Percentiles rank a stretch among this genome's conserved stretches.
Conservation (phyloP, 2,888 invertebrate genomes). For the Clivina fossor region DNA sequence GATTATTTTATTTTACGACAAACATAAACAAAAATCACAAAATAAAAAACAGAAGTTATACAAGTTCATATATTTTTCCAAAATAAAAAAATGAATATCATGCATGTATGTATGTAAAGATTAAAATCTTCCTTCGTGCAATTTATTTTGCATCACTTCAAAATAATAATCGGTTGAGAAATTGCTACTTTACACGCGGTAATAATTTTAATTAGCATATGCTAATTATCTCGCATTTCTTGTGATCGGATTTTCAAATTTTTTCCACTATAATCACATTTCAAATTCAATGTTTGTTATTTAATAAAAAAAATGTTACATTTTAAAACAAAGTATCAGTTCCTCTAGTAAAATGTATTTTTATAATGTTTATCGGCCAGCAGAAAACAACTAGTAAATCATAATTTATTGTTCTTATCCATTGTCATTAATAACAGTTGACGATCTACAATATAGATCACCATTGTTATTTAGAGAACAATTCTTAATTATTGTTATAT, state of each 20-base stretch:
- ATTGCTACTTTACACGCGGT: slow-evolving; percentile 21
- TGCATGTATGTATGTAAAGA: slow-evolving; percentile 6
- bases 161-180: slow-evolving; percentile 17
- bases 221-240: slow-evolving; percentile 30
- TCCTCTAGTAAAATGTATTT: slow-evolving; percentile 12
- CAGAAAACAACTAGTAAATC: slow-evolving; percentile 8
- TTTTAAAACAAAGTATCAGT: slow-evolving; percentile 15
- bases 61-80: slow-evolving; percentile 10
- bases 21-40: too few species aligned
- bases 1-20: too few species aligned
- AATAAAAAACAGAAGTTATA: too few species aligned
- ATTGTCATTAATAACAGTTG: not conserved
- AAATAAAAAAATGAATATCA: slow-evolving; percentile 8
- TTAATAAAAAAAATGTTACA: too few species aligned
- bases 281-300: too few species aligned
- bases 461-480: slow-evolving; percentile 20
- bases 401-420: slow-evolving; percentile 12
- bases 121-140: slow-evolving; percentile 24
- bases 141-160: slow-evolving; percentile 21
- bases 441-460: not conserved
- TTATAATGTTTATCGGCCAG: not conserved
- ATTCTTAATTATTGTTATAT: slow-evolving; percentile 20
- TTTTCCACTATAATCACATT: too few species aligned
- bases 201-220: slow-evolving; percentile 28
- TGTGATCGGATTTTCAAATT: too few species aligned